Evolutionary conservation across 2,113 vertebrate species (phyloP).

Genomic region (Scolopax mira): DNA sequence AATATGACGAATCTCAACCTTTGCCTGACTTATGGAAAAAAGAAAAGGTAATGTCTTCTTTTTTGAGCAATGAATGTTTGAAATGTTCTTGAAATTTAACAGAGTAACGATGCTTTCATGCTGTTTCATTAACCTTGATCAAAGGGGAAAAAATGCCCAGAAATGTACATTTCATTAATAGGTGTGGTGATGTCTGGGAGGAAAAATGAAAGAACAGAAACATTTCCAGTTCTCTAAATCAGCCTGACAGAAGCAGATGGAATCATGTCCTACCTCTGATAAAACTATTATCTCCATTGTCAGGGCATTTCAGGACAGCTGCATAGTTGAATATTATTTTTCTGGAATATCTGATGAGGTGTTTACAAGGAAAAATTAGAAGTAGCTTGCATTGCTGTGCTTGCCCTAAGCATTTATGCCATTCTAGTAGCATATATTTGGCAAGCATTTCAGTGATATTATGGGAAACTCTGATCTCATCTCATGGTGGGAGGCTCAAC

Average conservation of each 20-base stretch:
- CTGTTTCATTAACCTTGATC: not conserved
- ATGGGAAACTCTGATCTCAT: not conserved
- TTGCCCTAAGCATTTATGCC: not conserved
- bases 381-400: not conserved
- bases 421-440: not conserved
- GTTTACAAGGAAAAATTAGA: slow-evolving; percentile 35
- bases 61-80: not conserved
- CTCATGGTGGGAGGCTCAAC: not conserved
- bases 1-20: not conserved
- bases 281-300: slow-evolving; percentile 37
- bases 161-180: not conserved
- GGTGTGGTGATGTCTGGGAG: slow-evolving; percentile 9
- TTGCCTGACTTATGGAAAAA: not conserved
- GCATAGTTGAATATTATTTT: not conserved
- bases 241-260: slow-evolving; percentile 2
- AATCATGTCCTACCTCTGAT: slow-evolving; percentile 24
- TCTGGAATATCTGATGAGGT: slow-evolving; percentile 37
- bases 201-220: slow-evolving; percentile 35
- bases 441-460: not conserved
- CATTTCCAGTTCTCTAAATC: slow-evolving; percentile 45
- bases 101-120: not conserved
- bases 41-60: not conserved
- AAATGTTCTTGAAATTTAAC: not conserved
- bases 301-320: slow-evolving; percentile 36
- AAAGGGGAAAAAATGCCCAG: not conserved